These are phyloP conservation scores for Anarhynchus alexandrinus DNA, from an alignment of 2,113 vertebrate species.

Conservation along the genomic window DNA sequence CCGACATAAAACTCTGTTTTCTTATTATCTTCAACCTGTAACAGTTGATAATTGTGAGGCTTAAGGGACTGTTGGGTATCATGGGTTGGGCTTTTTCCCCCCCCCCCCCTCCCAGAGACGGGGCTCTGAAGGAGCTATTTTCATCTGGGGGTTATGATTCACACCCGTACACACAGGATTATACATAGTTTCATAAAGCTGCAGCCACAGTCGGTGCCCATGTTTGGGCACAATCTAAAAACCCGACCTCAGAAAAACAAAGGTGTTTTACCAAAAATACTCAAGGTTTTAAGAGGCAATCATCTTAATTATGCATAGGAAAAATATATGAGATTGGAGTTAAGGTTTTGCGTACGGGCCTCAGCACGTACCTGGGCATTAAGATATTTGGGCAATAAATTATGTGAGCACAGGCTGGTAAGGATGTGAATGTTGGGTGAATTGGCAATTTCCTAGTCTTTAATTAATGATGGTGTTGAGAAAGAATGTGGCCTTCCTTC, in stretches of 20 bases:
- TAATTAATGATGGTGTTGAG: conserved; percentile 63
- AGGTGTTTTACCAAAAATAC: conserved; percentile 53
- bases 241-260: conserved; percentile 35
- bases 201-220: neutral
- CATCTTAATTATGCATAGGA: conserved; percentile 51
- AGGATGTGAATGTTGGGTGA: conserved; percentile 53
- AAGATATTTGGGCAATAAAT: conserved; percentile 56
- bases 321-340: conserved; percentile 40
- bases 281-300: conserved; percentile 51
- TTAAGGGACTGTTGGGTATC: neutral
- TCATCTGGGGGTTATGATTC: conserved; percentile 43
- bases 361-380: conserved; percentile 36
- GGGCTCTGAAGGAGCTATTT: conserved; percentile 14
- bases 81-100: neutral
- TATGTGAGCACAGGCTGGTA: conserved; percentile 37
- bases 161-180: neutral
- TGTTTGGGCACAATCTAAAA: conserved; percentile 33
- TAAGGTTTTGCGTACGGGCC: conserved; percentile 27
- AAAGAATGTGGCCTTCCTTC: conserved; percentile 65
- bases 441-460: conserved; percentile 65
- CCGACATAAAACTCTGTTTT: neutral
- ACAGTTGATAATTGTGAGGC: neutral
- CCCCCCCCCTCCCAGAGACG: neutral
- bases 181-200: neutral
- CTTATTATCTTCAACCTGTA: neutral